phyloP scores from a whole-genome alignment of 37 sponge, comb jelly and placozoan genomes.

The Theonella swinhoei region DNA sequence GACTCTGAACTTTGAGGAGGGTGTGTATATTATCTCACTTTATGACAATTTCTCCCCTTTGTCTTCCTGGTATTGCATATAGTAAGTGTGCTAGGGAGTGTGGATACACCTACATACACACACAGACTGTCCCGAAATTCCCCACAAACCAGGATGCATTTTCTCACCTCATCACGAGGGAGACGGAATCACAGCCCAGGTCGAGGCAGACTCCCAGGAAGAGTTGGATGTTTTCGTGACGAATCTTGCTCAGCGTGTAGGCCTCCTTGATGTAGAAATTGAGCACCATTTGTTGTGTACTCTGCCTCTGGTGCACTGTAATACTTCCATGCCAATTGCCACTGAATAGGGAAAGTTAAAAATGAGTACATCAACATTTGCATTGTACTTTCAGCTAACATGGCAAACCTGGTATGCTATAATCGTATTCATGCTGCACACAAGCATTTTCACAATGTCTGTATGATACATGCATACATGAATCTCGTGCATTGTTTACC shows the following conservation, averaged over 20 bases:
- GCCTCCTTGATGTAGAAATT: slow-evolving; percentile 38
- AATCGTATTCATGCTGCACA: not conserved
- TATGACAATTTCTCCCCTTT: no score
- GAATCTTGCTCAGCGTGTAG: slow-evolving; percentile 48
- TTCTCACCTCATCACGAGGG: slow-evolving; percentile 63
- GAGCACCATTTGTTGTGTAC: not conserved
- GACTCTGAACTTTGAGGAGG: no score
- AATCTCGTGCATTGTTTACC: slow-evolving; percentile 31
- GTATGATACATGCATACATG: not conserved
- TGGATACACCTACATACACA: no score
- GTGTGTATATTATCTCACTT: no score
- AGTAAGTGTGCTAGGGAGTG: no score
- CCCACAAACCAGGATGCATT: no score
- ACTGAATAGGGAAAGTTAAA: slow-evolving; percentile 29
- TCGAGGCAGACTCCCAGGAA: slow-evolving; percentile 75
- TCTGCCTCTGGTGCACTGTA: slow-evolving; percentile 32
- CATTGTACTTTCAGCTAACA: not conserved
- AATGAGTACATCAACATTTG: not conserved
- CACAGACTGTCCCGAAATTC: no score
- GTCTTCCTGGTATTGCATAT: no score
- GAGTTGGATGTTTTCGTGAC: slow-evolving; percentile 75
- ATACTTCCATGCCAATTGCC: slow-evolving; percentile 76
- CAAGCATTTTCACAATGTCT: no score
- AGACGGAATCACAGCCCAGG: slow-evolving; percentile 29
- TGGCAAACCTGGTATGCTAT: not conserved